Evolutionary conservation across 2,888 invertebrate genomes (phyloP), one percentile per base, ranked within the genome.

Genomic region (Rapana venosa): DNA sequence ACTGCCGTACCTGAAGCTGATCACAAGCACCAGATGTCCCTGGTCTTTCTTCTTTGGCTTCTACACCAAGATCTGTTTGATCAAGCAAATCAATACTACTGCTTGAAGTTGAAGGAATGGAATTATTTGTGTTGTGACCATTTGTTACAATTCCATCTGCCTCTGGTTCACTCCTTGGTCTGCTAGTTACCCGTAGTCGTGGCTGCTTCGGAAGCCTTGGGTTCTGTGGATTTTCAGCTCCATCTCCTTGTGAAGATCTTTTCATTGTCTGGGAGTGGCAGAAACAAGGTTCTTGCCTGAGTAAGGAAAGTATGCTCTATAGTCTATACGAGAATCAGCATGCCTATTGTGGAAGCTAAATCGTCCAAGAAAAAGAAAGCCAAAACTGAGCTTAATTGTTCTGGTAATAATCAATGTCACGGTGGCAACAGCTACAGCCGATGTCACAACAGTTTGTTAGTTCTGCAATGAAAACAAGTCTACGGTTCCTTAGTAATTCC

Each of bases 181-280:
- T 83, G 26, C 17, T 36, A 47, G 81, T 11, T 6, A 47, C 6
- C 26, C 86, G 66, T 26, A 86, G 22, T 22, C 66, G 4, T 22
- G 66, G 86, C 32, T 66, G 35, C 20, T 86, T 86, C 8, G 86
- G 35, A 6, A 66, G 86, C 86, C 32, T 56, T 1, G 86, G 6
- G 13, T 58, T 35, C 2, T 61, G 22, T 22, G 86, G 35, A 61
- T 11, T 66, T 32, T 66, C 86, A 8, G 32, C 56, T 35, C 86
- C 86, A 35, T 86, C 35, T 35, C 58, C 66, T 58, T 0, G 26
- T 86, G 86, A 30, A 32, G 86, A 20, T 66, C 86, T 86, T n/a
- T 86, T 86, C 86, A 86, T 85, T 22, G n/a, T 79, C 13, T 47
- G 47, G 2, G 47, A 47, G 47, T 47, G 47, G 2, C 4, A 47